Evolutionary conservation across 2,113 vertebrate species (phyloP), one percentile per base, ranked within the genome.

Genomic region (Vulpes lagopus): DNA sequence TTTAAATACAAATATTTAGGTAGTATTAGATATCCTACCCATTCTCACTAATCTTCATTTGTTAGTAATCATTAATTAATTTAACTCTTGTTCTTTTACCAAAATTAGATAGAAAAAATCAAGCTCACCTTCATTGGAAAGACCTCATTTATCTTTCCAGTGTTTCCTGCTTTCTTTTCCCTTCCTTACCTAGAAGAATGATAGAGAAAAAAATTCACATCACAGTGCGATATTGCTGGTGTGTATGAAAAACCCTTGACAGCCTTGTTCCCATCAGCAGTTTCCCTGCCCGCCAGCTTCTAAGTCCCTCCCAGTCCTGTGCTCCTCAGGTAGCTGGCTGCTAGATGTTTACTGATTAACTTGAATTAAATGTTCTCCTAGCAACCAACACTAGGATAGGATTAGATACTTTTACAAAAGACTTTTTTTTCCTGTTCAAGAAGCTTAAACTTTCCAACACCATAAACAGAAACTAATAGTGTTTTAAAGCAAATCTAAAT

Each of bases 301-400:
- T 78, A 35, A 86, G 51, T 86, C 65, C 89, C 71, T 57, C 49
- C 76, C 8, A 74, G 64, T 67, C 8, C 59, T 55, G 19, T 78
- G 94, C 71, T 91, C 76, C 55, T 98, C 60, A 82, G 96, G 94
- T 89, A 95, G 92, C 67, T 94, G 90, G 83, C 59, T 96, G 81
- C 69, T 96, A 79, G 64, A 93, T 97, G 84, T 89, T 97, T 97
- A 93, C 88, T 86, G 95, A 94, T 97, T 96, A 97, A 97, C 96
- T 97, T 95, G 65, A 81, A 98, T 94, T 83, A 78, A 62, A 83
- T 79, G 15, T 89, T 96, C 91, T 96, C 95, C 89, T 95, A 97
- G 74, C 76, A 97, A 91, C 85, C 38, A 94, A 78, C 3, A 32
- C 76, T 89, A 91, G 53, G 8, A 78, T 53, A 49, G 89, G 62